phyloP scores from a whole-genome alignment of 2,797 vertebrate genomes.

The Microctenopoma steveboyesi region DNA sequence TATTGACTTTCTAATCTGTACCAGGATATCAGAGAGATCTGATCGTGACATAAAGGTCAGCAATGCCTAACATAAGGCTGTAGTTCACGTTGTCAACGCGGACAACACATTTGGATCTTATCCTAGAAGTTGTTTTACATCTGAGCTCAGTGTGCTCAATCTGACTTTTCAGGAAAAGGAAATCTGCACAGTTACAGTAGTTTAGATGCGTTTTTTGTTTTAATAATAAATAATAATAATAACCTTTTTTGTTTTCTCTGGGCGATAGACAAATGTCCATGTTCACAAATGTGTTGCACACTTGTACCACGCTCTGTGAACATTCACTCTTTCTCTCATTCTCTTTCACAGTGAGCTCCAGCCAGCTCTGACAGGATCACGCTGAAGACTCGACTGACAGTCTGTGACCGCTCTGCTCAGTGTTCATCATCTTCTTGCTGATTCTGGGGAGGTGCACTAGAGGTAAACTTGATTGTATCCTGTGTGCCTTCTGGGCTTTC shows the following conservation, averaged over 20 bases:
- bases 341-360: background rate
- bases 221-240: no score
- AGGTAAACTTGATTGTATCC: background rate
- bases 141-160: background rate
- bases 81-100: background rate
- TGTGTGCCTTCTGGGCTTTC: constrained; percentile 1
- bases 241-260: background rate
- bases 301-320: background rate
- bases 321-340: constrained; percentile 1
- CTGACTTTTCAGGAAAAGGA: background rate
- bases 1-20: background rate
- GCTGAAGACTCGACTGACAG: background rate
- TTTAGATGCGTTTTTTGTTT: background rate
- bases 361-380: background rate
- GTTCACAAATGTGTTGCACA: no score
- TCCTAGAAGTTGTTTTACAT: background rate
- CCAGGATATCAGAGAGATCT: constrained; percentile 1
- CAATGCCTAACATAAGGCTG: background rate
- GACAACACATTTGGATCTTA: background rate
- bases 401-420: background rate
- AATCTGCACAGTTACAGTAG: background rate
- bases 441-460: background rate
- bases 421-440: background rate
- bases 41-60: constrained; percentile 16
- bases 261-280: no score